Percentiles rank a stretch among this genome's conserved stretches.
These are phyloP conservation scores for Ficedula albicollis DNA, from an alignment of 2,797 vertebrate species.

Conservation along the genomic window DNA sequence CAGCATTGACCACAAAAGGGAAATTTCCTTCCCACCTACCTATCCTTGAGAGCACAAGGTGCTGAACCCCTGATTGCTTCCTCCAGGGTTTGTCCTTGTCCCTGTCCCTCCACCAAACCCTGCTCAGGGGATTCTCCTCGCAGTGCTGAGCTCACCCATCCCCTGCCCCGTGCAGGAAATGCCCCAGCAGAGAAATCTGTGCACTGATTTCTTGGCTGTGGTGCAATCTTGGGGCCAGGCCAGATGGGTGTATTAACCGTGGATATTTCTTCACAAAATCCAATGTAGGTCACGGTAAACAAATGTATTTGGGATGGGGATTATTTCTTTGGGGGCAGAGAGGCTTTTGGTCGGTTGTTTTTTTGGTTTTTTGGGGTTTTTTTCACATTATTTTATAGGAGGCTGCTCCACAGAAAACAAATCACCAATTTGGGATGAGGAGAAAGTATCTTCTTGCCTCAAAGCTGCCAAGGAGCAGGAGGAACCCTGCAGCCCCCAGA, in stretches of 20 bases:
- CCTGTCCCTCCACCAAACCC: too few species aligned
- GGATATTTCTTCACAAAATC: slow-evolving; percentile 35
- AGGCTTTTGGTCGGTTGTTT: neutral
- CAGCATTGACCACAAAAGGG: neutral
- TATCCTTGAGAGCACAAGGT: neutral
- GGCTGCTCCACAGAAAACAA: neutral
- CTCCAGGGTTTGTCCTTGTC: too few species aligned
- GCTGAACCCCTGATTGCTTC: too few species aligned
- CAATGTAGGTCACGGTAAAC: neutral
- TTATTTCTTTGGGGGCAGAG: neutral
- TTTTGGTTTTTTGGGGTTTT: too few species aligned
- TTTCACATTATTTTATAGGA: neutral
- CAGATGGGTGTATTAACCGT: neutral
- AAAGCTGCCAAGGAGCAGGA: neutral
- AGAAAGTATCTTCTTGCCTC: slow-evolving; percentile 16
- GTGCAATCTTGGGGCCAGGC: slow-evolving; percentile 5
- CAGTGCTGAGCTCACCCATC: too few species aligned
- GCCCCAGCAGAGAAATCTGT: neutral
- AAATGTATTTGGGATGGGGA: neutral
- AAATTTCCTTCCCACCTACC: neutral
- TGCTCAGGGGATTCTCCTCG: too few species aligned
- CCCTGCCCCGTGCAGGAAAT: neutral
- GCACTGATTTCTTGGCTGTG: neutral
- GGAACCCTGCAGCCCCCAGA: neutral
- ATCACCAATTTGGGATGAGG: neutral